phyloP scores from a whole-genome alignment of 2,888 invertebrate species.

The Limnephilus auricula region DNA sequence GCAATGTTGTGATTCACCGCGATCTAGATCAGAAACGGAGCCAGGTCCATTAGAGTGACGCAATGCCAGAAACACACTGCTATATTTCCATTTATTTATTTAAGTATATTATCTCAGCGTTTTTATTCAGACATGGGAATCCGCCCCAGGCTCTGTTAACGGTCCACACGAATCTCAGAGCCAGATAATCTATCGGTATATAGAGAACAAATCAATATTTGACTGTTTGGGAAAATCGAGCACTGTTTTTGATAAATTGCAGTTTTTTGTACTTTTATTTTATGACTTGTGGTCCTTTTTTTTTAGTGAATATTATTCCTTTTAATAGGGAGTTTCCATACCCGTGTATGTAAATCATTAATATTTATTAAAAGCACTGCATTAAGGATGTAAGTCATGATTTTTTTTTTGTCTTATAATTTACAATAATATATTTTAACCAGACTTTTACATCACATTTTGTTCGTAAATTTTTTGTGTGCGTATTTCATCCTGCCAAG shows the following conservation, averaged over 20 bases:
- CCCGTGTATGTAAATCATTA: no score
- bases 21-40: constrained; percentile 4
- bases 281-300: not conserved
- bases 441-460: no score
- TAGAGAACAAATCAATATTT: constrained; percentile 12
- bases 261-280: not conserved
- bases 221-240: not conserved
- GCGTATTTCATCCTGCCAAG: no score
- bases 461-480: no score
- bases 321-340: no score
- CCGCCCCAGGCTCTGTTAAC: constrained; percentile 15
- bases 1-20: constrained; percentile 4
- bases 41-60: constrained; percentile 29
- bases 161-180: constrained; percentile 33
- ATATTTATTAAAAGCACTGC: no score
- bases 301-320: no score
- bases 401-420: no score
- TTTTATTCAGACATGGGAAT: constrained; percentile 30
- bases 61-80: constrained; percentile 20
- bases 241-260: not conserved
- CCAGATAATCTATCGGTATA: not conserved
- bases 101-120: constrained; percentile 8
- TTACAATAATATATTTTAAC: no score
- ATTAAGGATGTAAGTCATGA: no score
- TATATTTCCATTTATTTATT: constrained; percentile 32